Percentiles rank a stretch among this genome's conserved stretches.
These are phyloP conservation scores for Pelecanoides urinatrix DNA, from an alignment of 2,113 vertebrate species.

Conservation along the genomic window DNA sequence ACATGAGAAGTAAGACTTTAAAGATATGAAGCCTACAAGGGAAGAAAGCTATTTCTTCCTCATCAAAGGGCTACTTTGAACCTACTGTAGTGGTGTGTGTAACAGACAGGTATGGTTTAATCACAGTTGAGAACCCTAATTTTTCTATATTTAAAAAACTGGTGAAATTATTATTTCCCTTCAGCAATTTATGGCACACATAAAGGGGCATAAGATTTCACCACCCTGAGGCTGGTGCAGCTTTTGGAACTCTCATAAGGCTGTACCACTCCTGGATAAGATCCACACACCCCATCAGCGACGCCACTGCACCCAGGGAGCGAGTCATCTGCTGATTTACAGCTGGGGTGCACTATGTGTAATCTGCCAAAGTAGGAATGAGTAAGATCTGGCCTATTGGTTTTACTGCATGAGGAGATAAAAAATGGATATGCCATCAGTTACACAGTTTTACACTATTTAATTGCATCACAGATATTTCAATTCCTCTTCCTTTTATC, in stretches of 20 bases:
- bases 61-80: background rate
- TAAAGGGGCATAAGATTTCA: background rate
- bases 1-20: background rate
- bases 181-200: background rate
- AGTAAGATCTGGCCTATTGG: background rate
- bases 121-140: background rate
- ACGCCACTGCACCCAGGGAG: background rate
- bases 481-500: background rate
- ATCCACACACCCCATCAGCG: background rate
- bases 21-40: background rate
- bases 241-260: background rate
- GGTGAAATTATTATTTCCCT: background rate
- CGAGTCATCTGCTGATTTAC: background rate
- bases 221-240: background rate
- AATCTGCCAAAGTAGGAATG: background rate
- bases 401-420: background rate
- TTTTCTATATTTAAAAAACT: background rate
- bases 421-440: background rate
- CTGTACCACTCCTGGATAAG: background rate
- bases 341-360: background rate
- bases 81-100: background rate
- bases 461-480: background rate
- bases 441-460: background rate
- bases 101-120: background rate
- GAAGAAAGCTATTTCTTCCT: background rate